Base-by-base conservation (phyloP, 1,140 invertebrate species). In the Coelopa frigida region DNA sequence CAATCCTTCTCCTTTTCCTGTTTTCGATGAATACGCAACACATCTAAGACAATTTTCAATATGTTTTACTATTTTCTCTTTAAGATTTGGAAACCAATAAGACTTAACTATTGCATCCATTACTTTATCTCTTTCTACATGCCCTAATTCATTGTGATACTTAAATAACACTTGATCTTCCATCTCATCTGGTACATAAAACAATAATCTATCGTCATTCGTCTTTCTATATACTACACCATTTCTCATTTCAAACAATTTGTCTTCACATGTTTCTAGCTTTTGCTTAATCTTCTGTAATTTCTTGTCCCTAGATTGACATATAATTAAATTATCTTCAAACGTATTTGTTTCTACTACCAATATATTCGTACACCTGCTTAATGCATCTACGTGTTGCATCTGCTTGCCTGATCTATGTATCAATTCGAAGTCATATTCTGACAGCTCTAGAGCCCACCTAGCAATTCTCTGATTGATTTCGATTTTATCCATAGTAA, bases 401-500 rank as follows among this genome's bases (percentile, higher is more conserved):
- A 69, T 57, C 1, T 69, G 35, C 0, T 57, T 45, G 2, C 52
- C 44, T 5, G 49, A 50, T 57, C 37, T 21, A 29, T 50, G 45
- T 36, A 44, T 36, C 23, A 50, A 8, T 11, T 5, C 12, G 23
- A 45, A 53, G 18, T 49, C 39, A 44, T 32, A 53, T 24, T 44
- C 33, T 41, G 47, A 29, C 11, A 53, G 33, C 31, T 54, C 23
- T 26, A 63, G 29, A 15, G 62, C 59, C 27, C 67, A 72, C 20
- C 69, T 50, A 3, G 68, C 59, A 5, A 72, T 57, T 53, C 52
- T 61, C 2, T 57, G 32, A 1, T 56, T 39, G 15, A 71, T 31
- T 12, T 73, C 67, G 51, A 59, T 66, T 24, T 71, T 74, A 10
- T 55, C 36, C 17, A 74, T 44, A 0, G 72, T 73, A 37, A 61